Evolutionary conservation across 2,888 invertebrate species (phyloP).

Genomic region (Odontomyia ornata): DNA sequence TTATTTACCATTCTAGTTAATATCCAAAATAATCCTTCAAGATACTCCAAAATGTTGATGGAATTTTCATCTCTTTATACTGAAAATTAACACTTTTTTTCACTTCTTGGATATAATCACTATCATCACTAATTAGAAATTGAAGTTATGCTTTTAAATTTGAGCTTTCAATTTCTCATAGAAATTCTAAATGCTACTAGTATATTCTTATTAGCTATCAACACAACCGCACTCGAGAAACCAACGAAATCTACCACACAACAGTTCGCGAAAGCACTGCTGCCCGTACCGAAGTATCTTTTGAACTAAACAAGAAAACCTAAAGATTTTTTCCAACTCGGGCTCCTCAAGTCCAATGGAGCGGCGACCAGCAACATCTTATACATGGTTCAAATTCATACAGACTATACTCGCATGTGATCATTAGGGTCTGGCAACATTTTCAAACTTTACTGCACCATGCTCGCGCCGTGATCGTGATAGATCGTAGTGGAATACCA

Average conservation of each 20-base stretch:
- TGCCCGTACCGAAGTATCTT: constrained; percentile 29
- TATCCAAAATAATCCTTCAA: too few species aligned
- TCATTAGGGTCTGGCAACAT: constrained; percentile 17
- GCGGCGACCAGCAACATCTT: constrained; percentile 29
- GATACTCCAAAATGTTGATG: too few species aligned
- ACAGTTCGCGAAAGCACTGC: constrained; percentile 1
- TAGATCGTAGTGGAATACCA: constrained; percentile 42
- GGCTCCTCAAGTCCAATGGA: constrained; percentile 4
- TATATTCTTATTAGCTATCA: neutral
- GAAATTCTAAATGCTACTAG: too few species aligned
- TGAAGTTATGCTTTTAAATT: too few species aligned
- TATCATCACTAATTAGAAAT: too few species aligned
- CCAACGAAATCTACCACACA: neutral
- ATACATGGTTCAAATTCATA: neutral
- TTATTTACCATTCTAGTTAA: too few species aligned
- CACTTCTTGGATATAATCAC: too few species aligned
- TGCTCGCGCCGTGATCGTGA: constrained; percentile 21
- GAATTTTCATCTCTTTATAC: too few species aligned
- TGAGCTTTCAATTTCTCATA: too few species aligned
- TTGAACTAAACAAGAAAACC: constrained; percentile 16
- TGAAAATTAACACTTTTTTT: too few species aligned
- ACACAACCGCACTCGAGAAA: neutral
- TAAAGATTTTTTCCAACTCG: neutral
- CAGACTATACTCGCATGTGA: too few species aligned
- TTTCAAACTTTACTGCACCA: neutral